Evolutionary conservation across 2,797 vertebrate species (phyloP).

Genomic region (Poecilia picta): DNA sequence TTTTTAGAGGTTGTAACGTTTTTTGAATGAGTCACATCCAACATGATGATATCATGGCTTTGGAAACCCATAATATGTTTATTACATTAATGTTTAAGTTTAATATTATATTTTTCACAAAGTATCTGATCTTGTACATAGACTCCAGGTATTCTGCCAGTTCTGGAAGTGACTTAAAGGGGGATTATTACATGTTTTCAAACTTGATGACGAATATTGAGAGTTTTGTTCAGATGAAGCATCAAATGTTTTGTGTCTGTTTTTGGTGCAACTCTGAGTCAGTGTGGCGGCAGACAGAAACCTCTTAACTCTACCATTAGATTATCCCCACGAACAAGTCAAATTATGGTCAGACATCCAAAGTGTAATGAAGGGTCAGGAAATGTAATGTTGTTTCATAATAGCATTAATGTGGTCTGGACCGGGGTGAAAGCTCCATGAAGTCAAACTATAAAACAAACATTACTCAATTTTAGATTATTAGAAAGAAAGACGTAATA

Average conservation of each 20-base stretch:
- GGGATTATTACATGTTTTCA: background rate
- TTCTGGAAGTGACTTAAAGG: background rate
- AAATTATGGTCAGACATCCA: conserved; percentile 47
- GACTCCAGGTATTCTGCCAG: background rate
- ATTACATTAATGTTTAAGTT: conserved; percentile 15
- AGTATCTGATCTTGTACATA: background rate
- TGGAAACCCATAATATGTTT: too few species aligned
- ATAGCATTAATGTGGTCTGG: conserved; percentile 24
- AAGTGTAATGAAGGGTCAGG: conserved; percentile 47
- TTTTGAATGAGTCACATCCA: too few species aligned
- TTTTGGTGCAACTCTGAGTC: conserved; percentile 19
- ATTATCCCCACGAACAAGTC: conserved; percentile 52
- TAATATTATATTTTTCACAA: conserved; percentile 4
- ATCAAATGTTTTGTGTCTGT: background rate
- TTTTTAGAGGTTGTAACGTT: too few species aligned
- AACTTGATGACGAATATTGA: conserved; percentile 2
- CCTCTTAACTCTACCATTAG: conserved; percentile 47
- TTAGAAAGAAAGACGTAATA: conserved; percentile 17
- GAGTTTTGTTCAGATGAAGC: background rate
- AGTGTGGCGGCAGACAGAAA: conserved; percentile 42
- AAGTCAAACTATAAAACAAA: background rate
- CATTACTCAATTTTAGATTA: conserved; percentile 5
- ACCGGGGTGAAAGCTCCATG: conserved; percentile 18
- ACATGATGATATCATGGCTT: too few species aligned
- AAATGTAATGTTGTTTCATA: conserved; percentile 40